phyloP scores from a whole-genome alignment of 1,140 invertebrate genomes.

The Pantala flavescens region DNA sequence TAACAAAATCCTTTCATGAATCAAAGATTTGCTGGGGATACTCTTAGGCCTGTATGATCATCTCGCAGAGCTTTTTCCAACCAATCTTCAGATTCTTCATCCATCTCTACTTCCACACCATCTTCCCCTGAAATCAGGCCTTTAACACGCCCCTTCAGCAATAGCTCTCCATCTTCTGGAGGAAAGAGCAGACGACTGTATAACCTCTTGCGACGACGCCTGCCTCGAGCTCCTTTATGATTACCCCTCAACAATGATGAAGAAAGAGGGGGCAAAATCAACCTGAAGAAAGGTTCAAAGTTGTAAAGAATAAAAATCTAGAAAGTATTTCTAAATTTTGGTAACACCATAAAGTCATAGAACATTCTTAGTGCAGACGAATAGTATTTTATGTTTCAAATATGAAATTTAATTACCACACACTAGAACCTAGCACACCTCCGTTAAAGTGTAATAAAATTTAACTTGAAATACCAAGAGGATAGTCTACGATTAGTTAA shows the following conservation, averaged over 20 bases:
- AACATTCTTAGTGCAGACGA: too few relatives aligned
- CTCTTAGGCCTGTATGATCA: background rate
- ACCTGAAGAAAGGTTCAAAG: background rate
- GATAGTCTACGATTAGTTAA: too few relatives aligned
- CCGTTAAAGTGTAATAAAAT: too few relatives aligned
- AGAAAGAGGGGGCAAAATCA: background rate
- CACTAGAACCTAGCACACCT: too few relatives aligned
- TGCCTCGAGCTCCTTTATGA: background rate
- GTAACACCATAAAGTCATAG: too few relatives aligned
- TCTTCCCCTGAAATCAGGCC: background rate
- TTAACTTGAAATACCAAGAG: too few relatives aligned
- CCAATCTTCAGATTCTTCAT: background rate
- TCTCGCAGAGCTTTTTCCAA: conserved; percentile 5
- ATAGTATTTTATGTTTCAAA: too few relatives aligned
- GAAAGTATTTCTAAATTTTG: too few relatives aligned
- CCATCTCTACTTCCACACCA: background rate
- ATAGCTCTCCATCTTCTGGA: background rate
- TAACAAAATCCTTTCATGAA: background rate
- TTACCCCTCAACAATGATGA: background rate
- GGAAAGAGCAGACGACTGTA: background rate
- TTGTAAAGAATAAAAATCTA: too few relatives aligned
- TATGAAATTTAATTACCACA: too few relatives aligned
- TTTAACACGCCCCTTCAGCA: background rate
- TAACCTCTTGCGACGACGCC: background rate
- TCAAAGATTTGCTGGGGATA: background rate